phyloP scores from a whole-genome alignment of 2,888 invertebrate species.

The Cantharis nigra region DNA sequence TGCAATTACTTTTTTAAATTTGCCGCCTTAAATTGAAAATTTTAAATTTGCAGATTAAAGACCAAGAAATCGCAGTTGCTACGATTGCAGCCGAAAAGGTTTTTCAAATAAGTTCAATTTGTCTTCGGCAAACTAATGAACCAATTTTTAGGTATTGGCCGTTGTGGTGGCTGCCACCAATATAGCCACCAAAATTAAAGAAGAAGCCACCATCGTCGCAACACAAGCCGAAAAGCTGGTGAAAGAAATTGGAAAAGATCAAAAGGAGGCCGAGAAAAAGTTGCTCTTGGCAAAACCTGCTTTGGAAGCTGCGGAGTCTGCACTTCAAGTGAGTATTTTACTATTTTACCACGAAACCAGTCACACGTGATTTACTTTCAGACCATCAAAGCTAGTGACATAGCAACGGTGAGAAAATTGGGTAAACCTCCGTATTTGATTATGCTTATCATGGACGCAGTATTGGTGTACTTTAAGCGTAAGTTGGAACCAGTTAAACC shows the following conservation, averaged over 20 bases:
- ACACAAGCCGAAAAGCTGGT: slow-evolving; percentile 80
- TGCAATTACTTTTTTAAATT: too few relatives aligned
- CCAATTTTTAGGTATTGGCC: slow-evolving; percentile 59
- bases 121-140: neutral
- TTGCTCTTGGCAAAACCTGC: slow-evolving; percentile 85
- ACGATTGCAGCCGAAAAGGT: slow-evolving; percentile 76
- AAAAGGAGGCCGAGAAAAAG: slow-evolving; percentile 77
- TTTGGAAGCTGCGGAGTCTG: slow-evolving; percentile 84
- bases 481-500: slow-evolving; percentile 71
- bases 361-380: slow-evolving; percentile 49
- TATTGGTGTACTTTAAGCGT: slow-evolving; percentile 78
- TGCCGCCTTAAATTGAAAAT: neutral
- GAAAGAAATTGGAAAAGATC: slow-evolving; percentile 78
- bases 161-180: slow-evolving; percentile 81
- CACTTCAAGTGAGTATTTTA: slow-evolving; percentile 63
- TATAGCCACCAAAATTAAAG: slow-evolving; percentile 81
- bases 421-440: slow-evolving; percentile 90
- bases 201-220: slow-evolving; percentile 79
- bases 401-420: slow-evolving; percentile 84
- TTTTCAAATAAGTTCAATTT: neutral
- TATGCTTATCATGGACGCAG: slow-evolving; percentile 89
- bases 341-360: neutral
- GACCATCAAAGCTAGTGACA: slow-evolving; percentile 89
- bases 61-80: slow-evolving; percentile 78
- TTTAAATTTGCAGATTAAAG: slow-evolving; percentile 63